phyloP scores from a whole-genome alignment of 2,888 invertebrate species.

The Gastracanthus pulcherrimus region DNA sequence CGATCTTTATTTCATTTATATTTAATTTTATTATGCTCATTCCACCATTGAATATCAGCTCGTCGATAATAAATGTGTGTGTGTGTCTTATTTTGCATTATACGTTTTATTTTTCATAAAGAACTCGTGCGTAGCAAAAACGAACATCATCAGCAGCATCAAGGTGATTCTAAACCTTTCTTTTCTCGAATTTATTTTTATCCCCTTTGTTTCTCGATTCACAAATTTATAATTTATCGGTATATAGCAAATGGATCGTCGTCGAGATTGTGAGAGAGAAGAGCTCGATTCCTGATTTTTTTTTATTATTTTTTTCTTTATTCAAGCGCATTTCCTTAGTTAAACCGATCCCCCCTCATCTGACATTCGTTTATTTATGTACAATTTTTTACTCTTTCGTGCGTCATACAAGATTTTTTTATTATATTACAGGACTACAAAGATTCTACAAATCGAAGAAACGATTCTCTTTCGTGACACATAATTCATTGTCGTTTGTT shows the following conservation, averaged over 20 bases:
- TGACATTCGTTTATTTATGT: slow-evolving; percentile 51
- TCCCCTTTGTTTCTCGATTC: slow-evolving; percentile 17
- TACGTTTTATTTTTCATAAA: background rate
- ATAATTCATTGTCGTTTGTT: slow-evolving; percentile 10
- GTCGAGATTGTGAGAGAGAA: slow-evolving; percentile 59
- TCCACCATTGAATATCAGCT: slow-evolving; percentile 43
- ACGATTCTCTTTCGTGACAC: slow-evolving; percentile 35
- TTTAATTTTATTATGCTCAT: slow-evolving; percentile 22
- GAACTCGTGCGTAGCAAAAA: slow-evolving; percentile 50
- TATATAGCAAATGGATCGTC: slow-evolving; percentile 37
- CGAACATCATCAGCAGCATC: slow-evolving; percentile 34
- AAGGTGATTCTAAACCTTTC: slow-evolving; percentile 23
- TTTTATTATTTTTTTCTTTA: slow-evolving; percentile 20
- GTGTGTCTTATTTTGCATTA: background rate
- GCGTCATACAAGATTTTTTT: slow-evolving; percentile 33
- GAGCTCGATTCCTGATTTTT: slow-evolving; percentile 53
- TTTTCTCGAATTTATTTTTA: background rate
- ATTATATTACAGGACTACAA: slow-evolving; percentile 54
- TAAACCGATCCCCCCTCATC: slow-evolving; percentile 37
- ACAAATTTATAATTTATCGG: slow-evolving; percentile 13
- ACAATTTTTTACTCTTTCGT: slow-evolving; percentile 53
- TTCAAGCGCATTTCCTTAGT: slow-evolving; percentile 45
- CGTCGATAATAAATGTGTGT: slow-evolving; percentile 28
- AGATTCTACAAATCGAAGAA: slow-evolving; percentile 50
- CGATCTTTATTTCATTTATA: slow-evolving; percentile 17